These are phyloP conservation scores for Andrena haemorrhoa DNA, from an alignment of 2,888 invertebrate species.

Conservation along the genomic window DNA sequence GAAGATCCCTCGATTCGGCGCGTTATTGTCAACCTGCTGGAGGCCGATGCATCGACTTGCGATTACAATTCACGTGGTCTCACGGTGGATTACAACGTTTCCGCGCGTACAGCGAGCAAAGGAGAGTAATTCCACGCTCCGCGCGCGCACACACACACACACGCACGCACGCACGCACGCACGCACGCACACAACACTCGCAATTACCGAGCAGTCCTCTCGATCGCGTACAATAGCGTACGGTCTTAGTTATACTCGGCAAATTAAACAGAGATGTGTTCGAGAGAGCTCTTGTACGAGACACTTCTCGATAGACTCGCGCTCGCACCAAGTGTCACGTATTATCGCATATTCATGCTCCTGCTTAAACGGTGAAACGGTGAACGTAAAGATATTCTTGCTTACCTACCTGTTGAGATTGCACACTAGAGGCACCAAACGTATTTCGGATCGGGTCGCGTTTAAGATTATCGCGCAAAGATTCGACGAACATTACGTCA, in stretches of 20 bases:
- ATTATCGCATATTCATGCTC: constrained; percentile 31
- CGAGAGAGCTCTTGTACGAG: neutral
- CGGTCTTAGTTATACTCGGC: neutral
- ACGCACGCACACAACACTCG: constrained; percentile 36
- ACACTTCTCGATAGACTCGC: neutral
- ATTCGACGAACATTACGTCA: neutral
- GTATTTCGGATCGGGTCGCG: constrained; percentile 60
- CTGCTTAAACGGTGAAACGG: constrained; percentile 45
- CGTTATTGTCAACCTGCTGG: constrained; percentile 1
- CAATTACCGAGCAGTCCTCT: constrained; percentile 19
- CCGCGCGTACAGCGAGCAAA: constrained; percentile 32
- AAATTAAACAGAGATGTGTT: neutral
- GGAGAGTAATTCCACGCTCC: constrained; percentile 19
- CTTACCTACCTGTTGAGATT: constrained; percentile 77
- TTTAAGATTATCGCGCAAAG: constrained; percentile 1
- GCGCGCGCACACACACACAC: neutral
- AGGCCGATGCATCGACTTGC: constrained; percentile 14
- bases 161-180: neutral
- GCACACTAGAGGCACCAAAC: constrained; percentile 21
- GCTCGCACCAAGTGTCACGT: neutral
- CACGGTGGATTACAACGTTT: constrained; percentile 19
- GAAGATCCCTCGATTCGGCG: constrained; percentile 22
- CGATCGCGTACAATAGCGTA: neutral
- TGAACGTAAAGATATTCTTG: constrained; percentile 61
- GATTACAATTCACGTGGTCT: constrained; percentile 16